These are phyloP conservation scores for Ceyx erithaca DNA, from an alignment of 2,797 vertebrate species.

Conservation along the genomic window DNA sequence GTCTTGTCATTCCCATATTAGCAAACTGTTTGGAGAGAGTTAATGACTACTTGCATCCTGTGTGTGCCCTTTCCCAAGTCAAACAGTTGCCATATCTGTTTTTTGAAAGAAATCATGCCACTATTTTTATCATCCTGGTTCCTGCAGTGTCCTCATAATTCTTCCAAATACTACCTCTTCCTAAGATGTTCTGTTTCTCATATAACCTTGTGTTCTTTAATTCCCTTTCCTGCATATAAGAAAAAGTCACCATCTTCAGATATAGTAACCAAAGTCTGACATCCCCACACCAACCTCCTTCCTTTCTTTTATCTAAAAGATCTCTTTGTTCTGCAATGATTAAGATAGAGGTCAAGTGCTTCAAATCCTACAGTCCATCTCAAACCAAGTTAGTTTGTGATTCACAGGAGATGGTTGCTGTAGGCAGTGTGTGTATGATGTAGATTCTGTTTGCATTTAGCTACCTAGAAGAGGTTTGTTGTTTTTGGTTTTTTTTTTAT, in stretches of 20 bases:
- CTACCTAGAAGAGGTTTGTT: not conserved
- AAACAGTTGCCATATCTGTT: not conserved
- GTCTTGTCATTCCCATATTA: not conserved
- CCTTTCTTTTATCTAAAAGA: not conserved
- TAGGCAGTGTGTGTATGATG: not conserved
- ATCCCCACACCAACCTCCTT: not conserved
- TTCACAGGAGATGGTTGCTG: not conserved
- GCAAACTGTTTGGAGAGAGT: not conserved
- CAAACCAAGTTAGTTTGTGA: not conserved
- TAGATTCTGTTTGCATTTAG: not conserved
- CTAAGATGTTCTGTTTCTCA: not conserved
- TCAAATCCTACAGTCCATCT: not conserved
- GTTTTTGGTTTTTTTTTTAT: not conserved
- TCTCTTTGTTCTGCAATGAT: not conserved
- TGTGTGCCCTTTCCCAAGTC: not conserved
- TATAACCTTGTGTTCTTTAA: not conserved
- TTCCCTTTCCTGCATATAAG: not conserved
- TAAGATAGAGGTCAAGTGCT: not conserved
- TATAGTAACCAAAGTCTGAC: not conserved
- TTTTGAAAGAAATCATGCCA: not conserved
- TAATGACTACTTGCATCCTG: not conserved
- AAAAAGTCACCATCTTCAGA: not conserved
- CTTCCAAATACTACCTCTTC: not conserved
- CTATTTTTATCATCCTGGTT: not conserved
- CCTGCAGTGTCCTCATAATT: not conserved